phyloP scores from a whole-genome alignment of 2,888 invertebrate genomes.

The Pherbina coryleti region DNA sequence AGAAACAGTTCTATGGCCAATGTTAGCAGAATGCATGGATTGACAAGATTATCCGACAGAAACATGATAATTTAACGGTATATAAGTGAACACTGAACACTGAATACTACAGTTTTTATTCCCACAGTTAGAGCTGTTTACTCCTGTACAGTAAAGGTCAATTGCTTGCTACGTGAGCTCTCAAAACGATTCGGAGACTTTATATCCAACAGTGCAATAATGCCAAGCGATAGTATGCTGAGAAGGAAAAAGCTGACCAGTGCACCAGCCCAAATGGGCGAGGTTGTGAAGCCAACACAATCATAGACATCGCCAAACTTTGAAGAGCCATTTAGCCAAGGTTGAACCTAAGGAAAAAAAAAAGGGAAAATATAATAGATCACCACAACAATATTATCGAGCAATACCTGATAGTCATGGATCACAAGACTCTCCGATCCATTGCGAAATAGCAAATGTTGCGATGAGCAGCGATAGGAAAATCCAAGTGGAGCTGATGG shows the following conservation, averaged over 20 bases:
- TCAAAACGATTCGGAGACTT: constrained; percentile 98
- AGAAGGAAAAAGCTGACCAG: constrained; percentile 83
- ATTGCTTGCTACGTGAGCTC: constrained; percentile 93
- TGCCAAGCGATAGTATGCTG: constrained; percentile 82
- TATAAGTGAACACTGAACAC: not conserved
- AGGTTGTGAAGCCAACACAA: constrained; percentile 91
- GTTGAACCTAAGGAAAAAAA: constrained; percentile 70
- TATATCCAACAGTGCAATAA: constrained; percentile 91
- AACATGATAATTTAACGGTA: constrained; percentile 54
- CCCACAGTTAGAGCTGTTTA: constrained; percentile 66
- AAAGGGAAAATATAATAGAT: not conserved
- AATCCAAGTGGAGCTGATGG: constrained; percentile 73
- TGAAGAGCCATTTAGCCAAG: constrained; percentile 71
- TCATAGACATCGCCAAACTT: constrained; percentile 85
- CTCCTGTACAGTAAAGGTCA: constrained; percentile 84
- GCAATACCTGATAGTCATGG: constrained; percentile 71
- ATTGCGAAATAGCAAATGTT: constrained; percentile 71
- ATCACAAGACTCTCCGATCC: constrained; percentile 71
- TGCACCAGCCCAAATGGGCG: constrained; percentile 93
- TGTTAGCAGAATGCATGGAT: constrained; percentile 59
- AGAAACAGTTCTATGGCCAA: constrained; percentile 62
- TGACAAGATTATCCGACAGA: constrained; percentile 54
- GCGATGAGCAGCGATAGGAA: constrained; percentile 72
- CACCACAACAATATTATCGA: not conserved
- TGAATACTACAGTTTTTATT: not conserved